These are phyloP conservation scores for Acanthosepion lycidas DNA, from an alignment of 2,888 invertebrate genomes.

Conservation along the genomic window DNA sequence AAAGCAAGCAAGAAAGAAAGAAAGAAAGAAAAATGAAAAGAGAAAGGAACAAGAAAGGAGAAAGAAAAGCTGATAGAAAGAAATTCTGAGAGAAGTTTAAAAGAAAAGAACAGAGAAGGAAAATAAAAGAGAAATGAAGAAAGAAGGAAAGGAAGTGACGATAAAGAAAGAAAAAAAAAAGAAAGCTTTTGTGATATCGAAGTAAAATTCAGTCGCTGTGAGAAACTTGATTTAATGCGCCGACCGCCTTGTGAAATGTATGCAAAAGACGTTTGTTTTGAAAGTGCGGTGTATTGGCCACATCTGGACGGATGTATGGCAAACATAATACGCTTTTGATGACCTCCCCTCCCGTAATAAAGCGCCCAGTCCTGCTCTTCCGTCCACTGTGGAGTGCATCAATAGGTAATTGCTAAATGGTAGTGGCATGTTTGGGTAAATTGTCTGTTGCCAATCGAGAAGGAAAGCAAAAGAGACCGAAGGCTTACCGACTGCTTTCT, in stretches of 20 bases:
- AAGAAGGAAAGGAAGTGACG: too few species aligned
- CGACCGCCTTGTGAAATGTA: background rate
- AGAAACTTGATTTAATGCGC: background rate
- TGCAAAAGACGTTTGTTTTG: background rate
- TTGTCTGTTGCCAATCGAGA: background rate
- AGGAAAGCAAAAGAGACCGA: background rate
- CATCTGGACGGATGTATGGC: slow-evolving; percentile 22
- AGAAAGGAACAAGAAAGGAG: background rate
- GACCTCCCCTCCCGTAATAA: background rate
- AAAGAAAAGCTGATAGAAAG: too few species aligned
- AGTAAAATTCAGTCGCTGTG: background rate
- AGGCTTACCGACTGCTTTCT: background rate
- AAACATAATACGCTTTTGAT: background rate
- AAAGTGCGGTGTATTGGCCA: background rate
- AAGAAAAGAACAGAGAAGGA: background rate
- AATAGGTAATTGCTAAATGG: background rate
- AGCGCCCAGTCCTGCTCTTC: background rate
- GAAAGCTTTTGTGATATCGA: background rate
- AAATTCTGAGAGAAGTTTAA: background rate
- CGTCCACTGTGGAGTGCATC: background rate
- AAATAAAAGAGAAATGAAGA: background rate
- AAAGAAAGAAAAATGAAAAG: background rate
- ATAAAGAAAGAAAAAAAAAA: background rate
- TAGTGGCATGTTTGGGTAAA: background rate
- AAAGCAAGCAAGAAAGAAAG: too few species aligned